Evolutionary conservation across 2,113 vertebrate genomes (phyloP).

Genomic region (Boulengeromyrus knoepffleri): DNA sequence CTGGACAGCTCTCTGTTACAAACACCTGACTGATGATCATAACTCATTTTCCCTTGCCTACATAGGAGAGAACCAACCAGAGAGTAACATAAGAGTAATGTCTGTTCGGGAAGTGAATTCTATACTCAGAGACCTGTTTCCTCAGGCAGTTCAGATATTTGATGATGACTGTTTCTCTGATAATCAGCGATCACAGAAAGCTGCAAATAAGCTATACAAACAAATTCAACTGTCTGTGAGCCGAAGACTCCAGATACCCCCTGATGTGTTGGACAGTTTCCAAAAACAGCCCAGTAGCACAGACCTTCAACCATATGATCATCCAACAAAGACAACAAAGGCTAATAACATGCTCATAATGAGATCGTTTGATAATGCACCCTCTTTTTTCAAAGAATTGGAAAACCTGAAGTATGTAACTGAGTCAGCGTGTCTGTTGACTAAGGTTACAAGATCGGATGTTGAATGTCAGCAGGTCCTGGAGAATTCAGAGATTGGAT

Average conservation of each 20-base stretch:
- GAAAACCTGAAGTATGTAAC: neutral
- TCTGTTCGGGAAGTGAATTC: neutral
- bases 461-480: neutral
- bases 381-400: neutral
- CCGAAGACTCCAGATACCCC: neutral
- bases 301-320: neutral
- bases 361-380: neutral
- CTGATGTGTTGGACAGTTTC: neutral
- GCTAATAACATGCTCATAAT: neutral
- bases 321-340: neutral
- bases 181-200: neutral
- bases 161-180: neutral
- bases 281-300: neutral
- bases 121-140: neutral
- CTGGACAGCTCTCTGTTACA: neutral
- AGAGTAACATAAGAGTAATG: neutral
- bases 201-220: neutral
- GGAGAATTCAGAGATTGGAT: neutral
- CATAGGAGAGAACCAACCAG: neutral
- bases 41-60: neutral
- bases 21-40: neutral
- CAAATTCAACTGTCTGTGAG: neutral
- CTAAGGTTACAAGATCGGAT: neutral
- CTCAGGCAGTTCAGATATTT: neutral
- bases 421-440: neutral